phyloP scores from a whole-genome alignment of 2,797 vertebrate genomes.

The Lagodon rhomboides region DNA sequence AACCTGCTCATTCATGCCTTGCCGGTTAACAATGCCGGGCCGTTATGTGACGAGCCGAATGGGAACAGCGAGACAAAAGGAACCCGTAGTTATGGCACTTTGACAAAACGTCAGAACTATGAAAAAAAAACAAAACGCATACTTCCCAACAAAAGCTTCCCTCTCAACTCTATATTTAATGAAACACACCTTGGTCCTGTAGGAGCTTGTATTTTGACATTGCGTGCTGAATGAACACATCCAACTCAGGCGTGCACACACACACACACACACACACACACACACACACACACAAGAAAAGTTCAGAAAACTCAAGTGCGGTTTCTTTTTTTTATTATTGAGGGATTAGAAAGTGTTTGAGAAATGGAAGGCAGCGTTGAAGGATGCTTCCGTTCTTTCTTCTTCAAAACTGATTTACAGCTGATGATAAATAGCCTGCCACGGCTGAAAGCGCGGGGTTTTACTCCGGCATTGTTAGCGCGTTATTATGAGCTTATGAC shows the following conservation, averaged over 20 bases:
- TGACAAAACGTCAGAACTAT: constrained; percentile 37
- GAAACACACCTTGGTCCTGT: constrained; percentile 79
- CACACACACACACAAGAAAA: constrained; percentile 5
- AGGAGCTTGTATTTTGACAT: constrained; percentile 72
- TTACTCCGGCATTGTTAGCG: constrained; percentile 33
- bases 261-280: neutral
- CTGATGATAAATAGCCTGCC: constrained; percentile 53
- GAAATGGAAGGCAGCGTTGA: constrained; percentile 61
- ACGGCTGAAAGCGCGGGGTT: constrained; percentile 17
- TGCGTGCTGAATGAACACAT: constrained; percentile 32
- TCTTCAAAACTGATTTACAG: constrained; percentile 72
- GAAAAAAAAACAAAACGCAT: constrained; percentile 25
- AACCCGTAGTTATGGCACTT: constrained; percentile 43
- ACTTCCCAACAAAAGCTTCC: constrained; percentile 73
- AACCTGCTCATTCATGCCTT: constrained; percentile 63
- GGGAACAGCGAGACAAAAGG: constrained; percentile 68
- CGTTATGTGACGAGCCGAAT: constrained; percentile 50
- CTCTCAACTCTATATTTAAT: constrained; percentile 50
- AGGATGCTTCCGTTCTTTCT: constrained; percentile 73
- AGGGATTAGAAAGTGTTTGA: constrained; percentile 68
- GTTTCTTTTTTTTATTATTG: neutral
- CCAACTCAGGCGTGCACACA: constrained; percentile 2
- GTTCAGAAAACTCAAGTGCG: constrained; percentile 47
- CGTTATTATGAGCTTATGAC: constrained; percentile 55
- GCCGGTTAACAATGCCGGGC: constrained; percentile 51